Conservation (phyloP, 2,113 vertebrate species). For the Leiothrix lutea region DNA sequence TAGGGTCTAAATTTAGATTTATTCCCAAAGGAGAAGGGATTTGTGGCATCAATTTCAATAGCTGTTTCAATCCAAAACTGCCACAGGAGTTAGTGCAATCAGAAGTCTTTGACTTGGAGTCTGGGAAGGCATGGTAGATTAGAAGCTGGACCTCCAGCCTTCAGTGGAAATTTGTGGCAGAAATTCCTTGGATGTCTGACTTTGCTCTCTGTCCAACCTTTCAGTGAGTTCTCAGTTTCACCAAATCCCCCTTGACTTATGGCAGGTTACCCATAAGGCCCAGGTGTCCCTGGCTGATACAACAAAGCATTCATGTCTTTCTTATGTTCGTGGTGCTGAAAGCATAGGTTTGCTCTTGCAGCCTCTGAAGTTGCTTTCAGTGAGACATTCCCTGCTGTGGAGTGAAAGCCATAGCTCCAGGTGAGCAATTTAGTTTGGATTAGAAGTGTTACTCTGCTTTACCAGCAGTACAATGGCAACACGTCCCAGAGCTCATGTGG, state of each 20-base stretch:
- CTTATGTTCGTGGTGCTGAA: background rate
- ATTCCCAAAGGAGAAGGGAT: background rate
- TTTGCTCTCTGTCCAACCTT: background rate
- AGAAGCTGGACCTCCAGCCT: background rate
- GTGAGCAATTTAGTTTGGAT: background rate
- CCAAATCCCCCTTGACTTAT: background rate
- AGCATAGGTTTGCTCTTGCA: background rate
- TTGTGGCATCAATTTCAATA: background rate
- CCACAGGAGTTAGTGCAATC: background rate
- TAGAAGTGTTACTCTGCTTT: background rate
- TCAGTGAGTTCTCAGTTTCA: background rate
- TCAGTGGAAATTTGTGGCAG: background rate
- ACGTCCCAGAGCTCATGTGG: background rate
- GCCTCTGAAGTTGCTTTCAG: background rate
- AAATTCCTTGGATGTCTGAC: background rate
- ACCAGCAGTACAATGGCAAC: background rate
- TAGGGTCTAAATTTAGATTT: conserved; percentile 23
- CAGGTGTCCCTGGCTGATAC: background rate
- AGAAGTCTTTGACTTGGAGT: background rate
- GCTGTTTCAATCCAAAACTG: background rate
- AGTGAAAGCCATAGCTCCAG: background rate
- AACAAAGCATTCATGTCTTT: background rate
- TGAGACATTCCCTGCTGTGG: background rate
- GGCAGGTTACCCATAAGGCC: background rate
- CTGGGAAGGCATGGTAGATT: background rate